phyloP scores from a whole-genome alignment of 2,797 vertebrate genomes.

The Poecilia picta region DNA sequence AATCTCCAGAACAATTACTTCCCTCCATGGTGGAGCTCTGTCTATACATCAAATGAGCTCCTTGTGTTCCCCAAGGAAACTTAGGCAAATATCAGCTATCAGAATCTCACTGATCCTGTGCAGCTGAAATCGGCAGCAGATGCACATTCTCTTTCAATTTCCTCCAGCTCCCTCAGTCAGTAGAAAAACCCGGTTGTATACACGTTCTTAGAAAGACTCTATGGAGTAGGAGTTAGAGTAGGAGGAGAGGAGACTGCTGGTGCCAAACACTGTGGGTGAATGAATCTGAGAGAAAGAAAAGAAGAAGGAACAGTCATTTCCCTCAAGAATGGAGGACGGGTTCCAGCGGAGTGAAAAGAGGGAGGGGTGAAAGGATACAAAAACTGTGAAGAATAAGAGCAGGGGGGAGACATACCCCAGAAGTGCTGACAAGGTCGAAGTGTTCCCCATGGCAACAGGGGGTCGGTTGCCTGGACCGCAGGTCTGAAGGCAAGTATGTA shows the following conservation, averaged over 20 bases:
- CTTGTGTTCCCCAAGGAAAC: conserved; percentile 36
- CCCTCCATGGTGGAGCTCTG: conserved; percentile 23
- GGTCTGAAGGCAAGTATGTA: conserved; percentile 31
- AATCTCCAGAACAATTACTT: conserved; percentile 40
- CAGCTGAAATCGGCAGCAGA: conserved; percentile 59
- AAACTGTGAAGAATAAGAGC: conserved; percentile 40
- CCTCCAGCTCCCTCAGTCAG: conserved; percentile 18
- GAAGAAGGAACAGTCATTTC: conserved; percentile 55
- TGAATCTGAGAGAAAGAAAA: conserved; percentile 66
- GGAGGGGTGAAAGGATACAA: conserved; percentile 33
- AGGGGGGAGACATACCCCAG: conserved; percentile 50
- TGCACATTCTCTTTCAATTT: conserved; percentile 32
- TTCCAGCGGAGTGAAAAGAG: conserved; percentile 27
- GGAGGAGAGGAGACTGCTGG: conserved; percentile 63
- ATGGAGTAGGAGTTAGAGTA: conserved; percentile 60
- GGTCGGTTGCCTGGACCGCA: conserved; percentile 49
- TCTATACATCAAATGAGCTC: conserved; percentile 48
- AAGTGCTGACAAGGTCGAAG: conserved; percentile 70
- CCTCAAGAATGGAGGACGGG: conserved; percentile 56
- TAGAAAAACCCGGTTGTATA: conserved; percentile 42
- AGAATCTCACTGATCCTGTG: conserved; percentile 45
- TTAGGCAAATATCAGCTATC: conserved; percentile 43
- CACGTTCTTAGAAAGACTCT: conserved; percentile 53
- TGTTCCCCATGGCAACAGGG: conserved; percentile 58
- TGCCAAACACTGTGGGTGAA: conserved; percentile 72